These are phyloP conservation scores for Cladopsammia gracilis DNA, from an alignment of 64 coral and sea anemone genomes.

Conservation along the genomic window DNA sequence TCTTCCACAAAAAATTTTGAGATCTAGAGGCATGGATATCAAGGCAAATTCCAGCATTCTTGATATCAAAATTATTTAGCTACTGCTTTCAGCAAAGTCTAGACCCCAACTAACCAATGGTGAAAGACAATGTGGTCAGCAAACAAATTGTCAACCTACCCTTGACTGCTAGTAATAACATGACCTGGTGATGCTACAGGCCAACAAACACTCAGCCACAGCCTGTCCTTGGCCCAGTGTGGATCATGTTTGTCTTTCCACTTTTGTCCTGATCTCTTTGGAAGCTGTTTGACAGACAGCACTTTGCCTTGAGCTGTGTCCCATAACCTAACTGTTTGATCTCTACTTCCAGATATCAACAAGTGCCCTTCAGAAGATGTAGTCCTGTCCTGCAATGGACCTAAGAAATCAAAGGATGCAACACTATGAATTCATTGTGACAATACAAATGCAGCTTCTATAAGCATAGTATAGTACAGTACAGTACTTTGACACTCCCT, in stretches of 20 bases:
- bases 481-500: too few relatives aligned
- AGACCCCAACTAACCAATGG: too few relatives aligned
- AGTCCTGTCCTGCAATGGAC: constrained; percentile 63
- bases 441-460: too few relatives aligned
- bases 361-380: constrained; percentile 53
- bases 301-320: constrained; percentile 77
- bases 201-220: constrained; percentile 97
- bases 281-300: constrained; percentile 80
- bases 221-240: constrained; percentile 70
- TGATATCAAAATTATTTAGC: too few relatives aligned
- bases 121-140: too few relatives aligned
- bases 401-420: background rate
- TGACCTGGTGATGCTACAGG: constrained; percentile 60
- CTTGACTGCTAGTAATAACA: constrained; percentile 88
- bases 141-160: constrained; percentile 28
- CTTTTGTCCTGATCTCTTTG: constrained; percentile 86
- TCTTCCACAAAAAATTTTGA: too few relatives aligned
- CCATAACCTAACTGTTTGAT: constrained; percentile 95
- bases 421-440: too few relatives aligned
- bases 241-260: constrained; percentile 88
- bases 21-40: too few relatives aligned
- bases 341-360: constrained; percentile 89
- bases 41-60: too few relatives aligned
- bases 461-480: too few relatives aligned
- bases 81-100: too few relatives aligned